Evolutionary conservation across 2,113 vertebrate genomes (phyloP).

Genomic region (Phyllostomus hastatus): DNA sequence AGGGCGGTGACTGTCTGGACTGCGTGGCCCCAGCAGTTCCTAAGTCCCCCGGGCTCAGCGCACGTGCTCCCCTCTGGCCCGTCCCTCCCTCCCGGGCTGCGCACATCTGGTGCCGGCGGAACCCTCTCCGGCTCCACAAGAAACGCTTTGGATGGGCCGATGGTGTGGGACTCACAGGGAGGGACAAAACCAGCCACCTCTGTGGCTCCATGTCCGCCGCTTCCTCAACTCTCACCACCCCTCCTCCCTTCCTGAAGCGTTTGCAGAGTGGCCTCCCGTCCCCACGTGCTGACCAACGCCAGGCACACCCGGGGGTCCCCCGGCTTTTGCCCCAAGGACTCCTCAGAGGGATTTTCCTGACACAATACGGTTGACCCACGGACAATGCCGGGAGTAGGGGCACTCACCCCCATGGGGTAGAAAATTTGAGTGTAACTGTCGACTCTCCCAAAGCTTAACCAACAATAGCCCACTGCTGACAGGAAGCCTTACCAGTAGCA

Average conservation of each 20-base stretch:
- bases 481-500: neutral
- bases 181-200: too few relatives aligned
- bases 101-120: neutral
- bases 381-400: neutral
- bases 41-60: neutral
- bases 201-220: neutral
- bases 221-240: neutral
- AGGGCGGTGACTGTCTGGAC: neutral
- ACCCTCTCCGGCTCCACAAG: too few relatives aligned
- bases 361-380: neutral
- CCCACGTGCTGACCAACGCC: neutral
- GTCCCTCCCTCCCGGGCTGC: fast-evolving
- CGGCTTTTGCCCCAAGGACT: neutral
- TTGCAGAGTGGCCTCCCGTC: neutral
- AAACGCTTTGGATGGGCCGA: neutral
- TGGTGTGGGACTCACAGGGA: neutral
- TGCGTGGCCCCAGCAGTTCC: neutral
- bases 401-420: neutral
- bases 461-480: neutral
- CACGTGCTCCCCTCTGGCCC: neutral
- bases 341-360: neutral
- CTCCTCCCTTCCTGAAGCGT: neutral
- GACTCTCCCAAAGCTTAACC: neutral
- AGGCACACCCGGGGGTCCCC: neutral
- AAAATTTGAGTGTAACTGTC: neutral